Percentiles rank a stretch among this genome's conserved stretches.
Evolutionary conservation across 2,113 vertebrate genomes (phyloP).

Genomic region (Aspidoscelis tigris): DNA sequence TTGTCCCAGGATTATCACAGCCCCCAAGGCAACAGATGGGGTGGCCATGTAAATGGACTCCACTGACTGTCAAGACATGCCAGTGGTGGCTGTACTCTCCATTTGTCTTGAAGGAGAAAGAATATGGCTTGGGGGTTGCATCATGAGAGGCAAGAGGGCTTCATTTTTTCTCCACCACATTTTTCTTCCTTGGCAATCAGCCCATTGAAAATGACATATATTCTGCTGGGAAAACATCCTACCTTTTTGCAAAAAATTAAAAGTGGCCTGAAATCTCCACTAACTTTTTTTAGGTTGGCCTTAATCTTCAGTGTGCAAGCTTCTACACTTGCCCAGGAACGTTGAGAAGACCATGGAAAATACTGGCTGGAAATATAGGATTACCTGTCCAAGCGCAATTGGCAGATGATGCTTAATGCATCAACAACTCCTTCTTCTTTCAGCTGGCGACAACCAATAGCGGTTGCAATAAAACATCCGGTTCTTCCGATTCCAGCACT

Average conservation of each 20-base stretch:
- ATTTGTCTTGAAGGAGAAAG: no score
- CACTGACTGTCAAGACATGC: no score
- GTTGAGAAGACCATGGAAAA: background rate
- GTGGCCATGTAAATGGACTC: no score
- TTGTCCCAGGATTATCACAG: no score
- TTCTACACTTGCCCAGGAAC: background rate
- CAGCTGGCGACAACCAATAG: constrained; percentile 92
- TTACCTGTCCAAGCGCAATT: constrained; percentile 91
- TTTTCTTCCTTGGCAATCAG: no score
- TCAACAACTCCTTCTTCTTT: constrained; percentile 89
- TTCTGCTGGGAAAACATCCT: background rate
- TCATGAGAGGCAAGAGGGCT: background rate
- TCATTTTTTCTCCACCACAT: no score
- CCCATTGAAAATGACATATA: background rate
- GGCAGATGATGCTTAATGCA: constrained; percentile 89
- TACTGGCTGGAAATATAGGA: constrained; percentile 21
- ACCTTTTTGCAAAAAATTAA: background rate
- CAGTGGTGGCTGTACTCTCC: no score
- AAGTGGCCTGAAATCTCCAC: background rate
- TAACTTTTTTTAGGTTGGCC: no score
- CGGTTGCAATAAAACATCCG: constrained; percentile 94
- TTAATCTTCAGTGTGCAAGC: background rate
- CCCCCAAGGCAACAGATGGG: no score
- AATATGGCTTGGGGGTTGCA: background rate
- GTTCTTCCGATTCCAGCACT: constrained; percentile 97